Conservation (phyloP, 2,888 invertebrate species). For the Andrena bucephala region DNA sequence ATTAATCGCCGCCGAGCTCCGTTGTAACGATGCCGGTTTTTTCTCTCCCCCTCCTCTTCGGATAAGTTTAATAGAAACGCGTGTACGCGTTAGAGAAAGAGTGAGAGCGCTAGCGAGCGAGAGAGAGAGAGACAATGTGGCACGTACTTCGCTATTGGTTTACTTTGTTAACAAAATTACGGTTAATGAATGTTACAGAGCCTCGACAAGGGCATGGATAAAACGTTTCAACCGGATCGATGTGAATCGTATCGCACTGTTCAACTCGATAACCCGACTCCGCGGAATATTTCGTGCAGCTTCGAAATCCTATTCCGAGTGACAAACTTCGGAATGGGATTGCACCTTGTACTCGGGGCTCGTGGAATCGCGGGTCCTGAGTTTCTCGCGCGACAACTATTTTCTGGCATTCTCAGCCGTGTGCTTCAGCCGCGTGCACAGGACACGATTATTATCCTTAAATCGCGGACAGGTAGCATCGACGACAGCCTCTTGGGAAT, state of each 20-base stretch:
- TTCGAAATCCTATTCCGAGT: conserved; percentile 41
- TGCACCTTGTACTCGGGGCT: conserved; percentile 10
- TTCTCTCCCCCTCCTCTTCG: not conserved
- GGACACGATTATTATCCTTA: conserved; percentile 37
- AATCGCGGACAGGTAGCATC: conserved; percentile 19
- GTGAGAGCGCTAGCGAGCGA: not conserved
- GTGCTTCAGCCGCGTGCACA: not conserved
- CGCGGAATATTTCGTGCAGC: conserved; percentile 49
- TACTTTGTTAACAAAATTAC: conserved; percentile 45
- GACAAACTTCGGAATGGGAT: conserved; percentile 55
- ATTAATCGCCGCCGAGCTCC: conserved; percentile 13
- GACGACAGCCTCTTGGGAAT: conserved; percentile 24
- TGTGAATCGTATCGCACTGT: conserved; percentile 53
- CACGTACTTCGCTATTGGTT: conserved; percentile 35
- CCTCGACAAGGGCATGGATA: not conserved
- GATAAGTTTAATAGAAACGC: conserved; percentile 22
- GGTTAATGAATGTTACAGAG: conserved; percentile 47
- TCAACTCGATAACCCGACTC: conserved; percentile 51
- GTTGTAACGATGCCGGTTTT: conserved; percentile 9
- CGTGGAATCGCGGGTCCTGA: conserved; percentile 21
- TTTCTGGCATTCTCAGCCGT: not conserved
- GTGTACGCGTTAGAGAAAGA: not conserved
- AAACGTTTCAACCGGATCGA: conserved; percentile 42
- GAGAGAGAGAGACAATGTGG: conserved; percentile 14
- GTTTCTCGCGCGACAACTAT: conserved; percentile 22